phyloP scores from a whole-genome alignment of 30 jellyfish, hydroid and myxozoan species.

The Turritopsis rubra region DNA sequence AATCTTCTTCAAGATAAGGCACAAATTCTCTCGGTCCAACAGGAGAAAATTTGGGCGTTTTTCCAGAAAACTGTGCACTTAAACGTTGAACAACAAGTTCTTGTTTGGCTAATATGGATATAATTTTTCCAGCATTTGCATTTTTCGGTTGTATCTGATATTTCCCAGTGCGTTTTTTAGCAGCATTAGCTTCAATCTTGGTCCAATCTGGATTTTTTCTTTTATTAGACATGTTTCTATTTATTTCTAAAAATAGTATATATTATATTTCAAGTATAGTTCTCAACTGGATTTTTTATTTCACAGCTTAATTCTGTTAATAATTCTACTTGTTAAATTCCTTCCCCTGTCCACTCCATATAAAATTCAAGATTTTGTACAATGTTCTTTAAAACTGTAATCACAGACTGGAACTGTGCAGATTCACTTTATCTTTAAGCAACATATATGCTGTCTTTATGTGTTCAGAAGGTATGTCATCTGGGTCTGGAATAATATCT shows the following conservation, averaged over 20 bases:
- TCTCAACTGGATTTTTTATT: too few relatives aligned
- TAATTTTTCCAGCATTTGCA: background rate
- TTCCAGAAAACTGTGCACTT: background rate
- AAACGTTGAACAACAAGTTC: background rate
- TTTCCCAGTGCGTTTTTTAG: background rate
- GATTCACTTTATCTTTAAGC: background rate
- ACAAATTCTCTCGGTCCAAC: slow-evolving; percentile 5
- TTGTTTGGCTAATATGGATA: background rate
- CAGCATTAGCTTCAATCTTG: background rate
- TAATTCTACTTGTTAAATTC: too few relatives aligned
- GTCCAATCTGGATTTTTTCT: slow-evolving; percentile 5
- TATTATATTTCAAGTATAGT: too few relatives aligned
- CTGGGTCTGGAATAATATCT: background rate
- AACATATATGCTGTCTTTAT: background rate
- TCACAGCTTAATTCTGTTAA: too few relatives aligned
- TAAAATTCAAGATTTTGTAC: too few relatives aligned
- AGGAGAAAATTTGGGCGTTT: slow-evolving; percentile 1
- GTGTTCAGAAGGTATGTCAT: background rate
- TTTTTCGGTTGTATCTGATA: too few relatives aligned
- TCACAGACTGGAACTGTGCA: too few relatives aligned
- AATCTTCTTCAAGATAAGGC: background rate
- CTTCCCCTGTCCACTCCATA: too few relatives aligned
- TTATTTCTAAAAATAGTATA: background rate
- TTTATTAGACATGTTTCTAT: too few relatives aligned
- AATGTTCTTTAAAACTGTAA: too few relatives aligned